Base-by-base conservation (phyloP, 2,113 vertebrate genomes). In the Muntiacus reevesi region DNA sequence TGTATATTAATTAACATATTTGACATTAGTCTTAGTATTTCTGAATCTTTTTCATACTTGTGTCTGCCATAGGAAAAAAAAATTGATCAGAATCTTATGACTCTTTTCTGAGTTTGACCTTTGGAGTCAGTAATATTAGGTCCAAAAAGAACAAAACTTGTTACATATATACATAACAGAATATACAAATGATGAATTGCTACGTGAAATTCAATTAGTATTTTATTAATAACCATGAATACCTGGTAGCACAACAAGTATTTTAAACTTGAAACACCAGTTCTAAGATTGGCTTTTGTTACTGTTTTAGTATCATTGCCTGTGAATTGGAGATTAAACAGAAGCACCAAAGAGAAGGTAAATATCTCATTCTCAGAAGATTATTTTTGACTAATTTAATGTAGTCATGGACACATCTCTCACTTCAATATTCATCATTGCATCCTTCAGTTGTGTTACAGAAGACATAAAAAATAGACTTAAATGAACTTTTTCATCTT, bases 21-120 rank as follows among this genome's bases (percentile, higher is more conserved):
- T 87, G 30, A 95, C 40, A 94, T 92, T 94, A 93, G 87, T 94
- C 40, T 92, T 86, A 86, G 40, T 36, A 62, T 40, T 95, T 82
- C 13, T 78, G 50, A 91, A 60, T 12, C 57, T 12, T 55, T 83
- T 79, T 9, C 14, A 91, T 91, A 95, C 11, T 81, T 89, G 23
- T 71, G 7, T 55, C 15, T 74, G 7, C 81, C 14, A 62, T 59
- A 85, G 43, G 30, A 71, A 71, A 60, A 71, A 60, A 78, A 64
- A 23, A 7, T 30, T 62, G n/a, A 71, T 36, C 9, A 0, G 40
- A 54, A 16, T 93, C 13, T 91, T 86, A 43, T 92, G 28, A 50
- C 0, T 71, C 5, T 89, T 93, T 94, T 8, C 23, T 57, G n/a
- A 64, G 14, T 60, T 91, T 92, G 16, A 89, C 50, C 16, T 57